Conservation (phyloP, 2,888 invertebrate species). For the Antheraea yamamai region DNA sequence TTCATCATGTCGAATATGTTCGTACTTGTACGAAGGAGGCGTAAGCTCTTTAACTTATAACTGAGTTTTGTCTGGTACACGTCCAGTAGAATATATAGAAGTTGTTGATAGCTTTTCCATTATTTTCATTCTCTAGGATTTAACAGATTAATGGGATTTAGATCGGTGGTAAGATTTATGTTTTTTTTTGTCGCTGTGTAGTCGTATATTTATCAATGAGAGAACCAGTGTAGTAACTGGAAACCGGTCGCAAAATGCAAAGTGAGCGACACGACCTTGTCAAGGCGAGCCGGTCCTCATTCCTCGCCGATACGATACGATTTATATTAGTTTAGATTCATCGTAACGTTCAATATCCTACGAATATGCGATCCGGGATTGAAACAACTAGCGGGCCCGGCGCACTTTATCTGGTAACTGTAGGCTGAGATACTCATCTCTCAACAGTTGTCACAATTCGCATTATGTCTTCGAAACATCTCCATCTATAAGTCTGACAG, state of each 20-base stretch:
- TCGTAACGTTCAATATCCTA: not conserved
- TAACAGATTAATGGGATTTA: not conserved
- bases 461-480: not conserved
- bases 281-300: slow-evolving; percentile 52
- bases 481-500: too few relatives aligned
- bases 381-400: too few relatives aligned
- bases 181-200: not conserved
- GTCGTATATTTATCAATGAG: slow-evolving; percentile 33
- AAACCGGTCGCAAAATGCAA: slow-evolving; percentile 35
- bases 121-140: too few relatives aligned
- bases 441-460: not conserved
- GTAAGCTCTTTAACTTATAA: too few relatives aligned
- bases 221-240: slow-evolving; percentile 30
- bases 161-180: not conserved
- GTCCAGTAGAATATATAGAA: too few relatives aligned
- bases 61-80: too few relatives aligned
- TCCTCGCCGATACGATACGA: not conserved
- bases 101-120: too few relatives aligned
- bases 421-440: not conserved
- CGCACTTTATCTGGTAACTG: not conserved
- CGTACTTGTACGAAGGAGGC: too few relatives aligned
- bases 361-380: too few relatives aligned
- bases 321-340: not conserved
- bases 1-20: too few relatives aligned
- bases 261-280: slow-evolving; percentile 53